phyloP scores from a whole-genome alignment of 2,888 invertebrate genomes.

The Parthenolecanium corni region DNA sequence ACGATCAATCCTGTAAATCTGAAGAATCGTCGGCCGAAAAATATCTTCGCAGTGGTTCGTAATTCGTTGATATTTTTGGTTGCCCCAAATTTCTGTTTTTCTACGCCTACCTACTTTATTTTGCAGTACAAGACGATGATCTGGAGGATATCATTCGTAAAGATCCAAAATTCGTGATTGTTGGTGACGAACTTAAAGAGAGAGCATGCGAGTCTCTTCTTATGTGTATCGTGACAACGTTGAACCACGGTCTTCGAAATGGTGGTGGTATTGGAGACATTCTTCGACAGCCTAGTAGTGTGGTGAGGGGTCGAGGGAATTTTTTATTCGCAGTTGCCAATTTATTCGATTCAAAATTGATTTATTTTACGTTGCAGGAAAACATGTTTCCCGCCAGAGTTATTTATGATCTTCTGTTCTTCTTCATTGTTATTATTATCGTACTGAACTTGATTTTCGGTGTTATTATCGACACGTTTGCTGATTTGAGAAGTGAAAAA shows the following conservation, averaged over 20 bases:
- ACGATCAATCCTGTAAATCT: not conserved
- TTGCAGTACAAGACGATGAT: conserved; percentile 2
- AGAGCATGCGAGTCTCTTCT: conserved; percentile 91
- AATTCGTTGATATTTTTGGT: not conserved
- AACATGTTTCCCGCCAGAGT: conserved; percentile 87
- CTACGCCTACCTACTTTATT: not conserved
- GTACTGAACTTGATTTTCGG: conserved; percentile 99
- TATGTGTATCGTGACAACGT: conserved; percentile 97
- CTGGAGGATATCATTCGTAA: not conserved
- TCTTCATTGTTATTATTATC: conserved; percentile 99
- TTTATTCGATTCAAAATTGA: too few species aligned
- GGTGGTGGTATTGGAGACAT: conserved; percentile 99
- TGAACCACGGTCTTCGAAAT: conserved; percentile 94
- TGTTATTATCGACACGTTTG: conserved; percentile 99
- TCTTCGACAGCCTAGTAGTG: conserved; percentile 83
- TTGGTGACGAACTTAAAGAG: conserved; percentile 63
- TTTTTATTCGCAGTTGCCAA: too few species aligned
- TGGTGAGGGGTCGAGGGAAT: too few species aligned
- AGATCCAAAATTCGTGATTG: conserved; percentile 11
- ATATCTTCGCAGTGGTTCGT: not conserved
- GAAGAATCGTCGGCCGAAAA: not conserved
- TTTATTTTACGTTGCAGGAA: too few species aligned
- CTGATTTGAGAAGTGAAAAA: conserved; percentile 96
- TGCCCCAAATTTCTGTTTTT: not conserved
- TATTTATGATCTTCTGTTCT: conserved; percentile 95